These are phyloP conservation scores for Eupithecia subfuscata DNA, from an alignment of 2,888 invertebrate species.

Conservation along the genomic window DNA sequence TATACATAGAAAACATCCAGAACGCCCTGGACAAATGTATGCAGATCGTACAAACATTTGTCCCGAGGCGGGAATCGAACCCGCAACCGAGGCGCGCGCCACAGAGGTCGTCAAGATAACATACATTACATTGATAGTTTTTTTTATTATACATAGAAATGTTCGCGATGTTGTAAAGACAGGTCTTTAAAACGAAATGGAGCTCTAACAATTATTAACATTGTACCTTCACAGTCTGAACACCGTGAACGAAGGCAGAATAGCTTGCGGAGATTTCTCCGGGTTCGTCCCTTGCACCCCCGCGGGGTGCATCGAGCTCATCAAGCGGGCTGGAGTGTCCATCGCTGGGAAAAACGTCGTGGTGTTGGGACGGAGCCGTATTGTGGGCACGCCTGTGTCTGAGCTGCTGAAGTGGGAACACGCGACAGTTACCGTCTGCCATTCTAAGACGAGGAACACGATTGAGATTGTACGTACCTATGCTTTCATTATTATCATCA, in stretches of 20 bases:
- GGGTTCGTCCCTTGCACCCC: conserved; percentile 99
- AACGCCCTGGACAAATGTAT: too few species aligned
- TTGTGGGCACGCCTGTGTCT: conserved; percentile 97
- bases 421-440: conserved; percentile 98
- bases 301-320: conserved; percentile 96
- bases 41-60: too few species aligned
- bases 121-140: too few species aligned
- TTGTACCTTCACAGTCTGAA: conserved; percentile 85
- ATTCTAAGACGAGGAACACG: conserved; percentile 95
- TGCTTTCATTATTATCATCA: neutral
- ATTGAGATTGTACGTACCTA: conserved; percentile 86
- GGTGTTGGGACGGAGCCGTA: conserved; percentile 98
- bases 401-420: conserved; percentile 98
- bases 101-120: too few species aligned
- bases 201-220: neutral
- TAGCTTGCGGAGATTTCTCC: conserved; percentile 94
- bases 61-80: too few species aligned
- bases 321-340: conserved; percentile 90
- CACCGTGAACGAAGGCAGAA: conserved; percentile 96
- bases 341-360: conserved; percentile 95
- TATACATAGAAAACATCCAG: too few species aligned
- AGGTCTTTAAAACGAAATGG: too few species aligned
- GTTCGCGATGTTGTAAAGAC: neutral
- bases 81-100: too few species aligned
- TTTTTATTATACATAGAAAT: too few species aligned